Percentiles rank a stretch among this genome's conserved stretches.
These are phyloP conservation scores for Electrophaes corylata DNA, from an alignment of 2,888 invertebrate species.

Conservation along the genomic window DNA sequence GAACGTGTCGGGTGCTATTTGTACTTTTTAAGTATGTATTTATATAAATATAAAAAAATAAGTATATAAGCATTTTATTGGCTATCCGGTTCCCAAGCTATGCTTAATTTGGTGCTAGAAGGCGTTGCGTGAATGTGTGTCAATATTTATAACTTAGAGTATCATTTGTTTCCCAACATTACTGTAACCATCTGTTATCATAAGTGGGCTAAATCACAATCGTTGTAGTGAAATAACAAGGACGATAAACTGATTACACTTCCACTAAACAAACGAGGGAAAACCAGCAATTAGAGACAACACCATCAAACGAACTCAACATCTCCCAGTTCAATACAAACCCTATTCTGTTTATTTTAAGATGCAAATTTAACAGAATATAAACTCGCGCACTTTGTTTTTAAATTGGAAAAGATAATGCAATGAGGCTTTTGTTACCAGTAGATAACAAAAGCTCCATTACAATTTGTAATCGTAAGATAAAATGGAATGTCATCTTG, in stretches of 20 bases:
- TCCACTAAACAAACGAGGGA: constrained; percentile 35
- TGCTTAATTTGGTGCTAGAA: no score
- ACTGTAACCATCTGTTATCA: constrained; percentile 35
- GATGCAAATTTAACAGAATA: background rate
- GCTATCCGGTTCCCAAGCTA: no score
- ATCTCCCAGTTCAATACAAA: background rate
- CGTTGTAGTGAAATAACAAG: constrained; percentile 48
- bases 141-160: background rate
- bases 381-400: constrained; percentile 7
- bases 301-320: constrained; percentile 15
- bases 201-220: constrained; percentile 54
- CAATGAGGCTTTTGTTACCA: constrained; percentile 3
- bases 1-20: no score
- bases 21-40: no score
- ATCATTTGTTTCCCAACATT: background rate
- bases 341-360: constrained; percentile 3
- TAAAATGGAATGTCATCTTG: no score
- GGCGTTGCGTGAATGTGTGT: no score
- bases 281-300: constrained; percentile 42
- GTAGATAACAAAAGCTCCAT: no score
- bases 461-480: no score
- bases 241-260: constrained; percentile 45
- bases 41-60: no score
- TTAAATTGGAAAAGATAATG: constrained; percentile 13
- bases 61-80: no score